Conservation (phyloP, 2,888 invertebrate species). For the Tenthredo mesomela region DNA sequence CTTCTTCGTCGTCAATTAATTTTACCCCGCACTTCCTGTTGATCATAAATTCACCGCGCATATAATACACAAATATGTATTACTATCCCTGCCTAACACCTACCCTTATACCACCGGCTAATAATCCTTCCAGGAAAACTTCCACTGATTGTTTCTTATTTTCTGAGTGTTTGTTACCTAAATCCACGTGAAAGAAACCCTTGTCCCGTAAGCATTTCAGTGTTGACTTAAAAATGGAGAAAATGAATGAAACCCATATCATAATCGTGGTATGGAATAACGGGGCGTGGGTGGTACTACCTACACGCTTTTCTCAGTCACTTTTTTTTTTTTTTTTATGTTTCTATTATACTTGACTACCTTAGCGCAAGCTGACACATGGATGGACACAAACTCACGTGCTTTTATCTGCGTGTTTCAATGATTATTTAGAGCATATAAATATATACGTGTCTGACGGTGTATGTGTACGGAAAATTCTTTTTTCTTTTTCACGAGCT, state of each 20-base stretch:
- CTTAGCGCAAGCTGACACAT: background rate
- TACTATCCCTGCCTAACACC: background rate
- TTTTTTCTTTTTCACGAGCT: background rate
- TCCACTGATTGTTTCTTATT: conserved; percentile 19
- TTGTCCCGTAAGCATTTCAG: conserved; percentile 44
- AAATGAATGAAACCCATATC: conserved; percentile 11
- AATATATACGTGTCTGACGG: background rate
- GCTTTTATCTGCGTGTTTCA: background rate
- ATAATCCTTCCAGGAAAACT: conserved; percentile 39
- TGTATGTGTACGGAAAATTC: background rate
- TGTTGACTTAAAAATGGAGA: conserved; percentile 32
- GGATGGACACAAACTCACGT: background rate
- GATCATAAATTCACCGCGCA: background rate
- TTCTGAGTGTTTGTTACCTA: conserved; percentile 47
- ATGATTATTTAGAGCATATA: background rate
- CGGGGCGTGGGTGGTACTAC: background rate
- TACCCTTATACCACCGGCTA: background rate
- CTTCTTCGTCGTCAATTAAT: background rate
- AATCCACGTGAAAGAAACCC: conserved; percentile 29
- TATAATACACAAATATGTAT: no score
- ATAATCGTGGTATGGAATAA: conserved; percentile 6
- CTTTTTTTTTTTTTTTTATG: background rate
- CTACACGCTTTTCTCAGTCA: background rate
- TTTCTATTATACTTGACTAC: conserved; percentile 15
- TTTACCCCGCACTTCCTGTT: background rate